Base-by-base conservation (phyloP, 2,888 invertebrate species). In the Theretra japonica region DNA sequence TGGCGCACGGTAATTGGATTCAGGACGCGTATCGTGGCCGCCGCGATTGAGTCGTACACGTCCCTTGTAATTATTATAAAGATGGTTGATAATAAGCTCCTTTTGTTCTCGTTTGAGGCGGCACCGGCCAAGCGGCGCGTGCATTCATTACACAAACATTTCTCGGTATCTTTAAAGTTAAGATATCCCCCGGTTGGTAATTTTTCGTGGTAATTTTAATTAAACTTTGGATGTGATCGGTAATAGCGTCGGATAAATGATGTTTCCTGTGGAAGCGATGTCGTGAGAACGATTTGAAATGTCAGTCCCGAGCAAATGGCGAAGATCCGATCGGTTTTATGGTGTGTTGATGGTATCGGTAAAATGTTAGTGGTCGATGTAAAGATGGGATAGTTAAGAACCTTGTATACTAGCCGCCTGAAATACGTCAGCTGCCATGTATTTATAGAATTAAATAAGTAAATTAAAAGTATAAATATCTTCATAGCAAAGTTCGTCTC, bases 41-140 rank as follows among this genome's bases (percentile, higher is more conserved):
- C 72, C 76, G 77, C 83, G 88, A 94, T 93, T 93, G 92, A 94
- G 94, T 88, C 88, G 89, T 94, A 85, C 83, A 82, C 77, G 90
- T 89, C 90, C 80, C 84, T 85, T 87, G 90, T 91, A 92, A 93
- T 94, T 93, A 93, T 93, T 93, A 92, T 91, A 90, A 91, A 92
- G 93, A 92, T 93, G 83, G 80, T 79, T 86, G 93, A 93, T 93
- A 90, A 88, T 82, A 85, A 83, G 83, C 82, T 88, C 86, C 88
- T 89, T 87, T 82, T 82, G 82, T 83, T 80, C 78, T 77, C 79
- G 80, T 59, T 60, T 57, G 65, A 56, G 58, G 57, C 50, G 59
- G 58, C 25, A 68, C 71, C 41, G 71, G 60, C 60, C 17, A 48
- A 53, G 33, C 48, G 30, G 57, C 59, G 59, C 68, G 72, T 72